These are phyloP conservation scores for Ophion ventricosus DNA, from an alignment of 2,888 invertebrate species.

Conservation along the genomic window DNA sequence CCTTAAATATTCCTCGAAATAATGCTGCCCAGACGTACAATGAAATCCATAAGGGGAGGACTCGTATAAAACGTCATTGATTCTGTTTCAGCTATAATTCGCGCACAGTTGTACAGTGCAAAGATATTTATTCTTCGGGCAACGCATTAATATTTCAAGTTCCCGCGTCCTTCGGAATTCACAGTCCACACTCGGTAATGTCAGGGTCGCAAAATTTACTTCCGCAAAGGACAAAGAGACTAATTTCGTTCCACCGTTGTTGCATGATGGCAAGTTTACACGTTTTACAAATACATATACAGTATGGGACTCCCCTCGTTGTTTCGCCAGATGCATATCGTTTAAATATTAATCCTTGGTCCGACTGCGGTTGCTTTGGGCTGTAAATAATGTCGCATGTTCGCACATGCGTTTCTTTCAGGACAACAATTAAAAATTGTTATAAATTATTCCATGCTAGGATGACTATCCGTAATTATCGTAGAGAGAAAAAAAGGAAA, in stretches of 20 bases:
- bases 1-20: neutral
- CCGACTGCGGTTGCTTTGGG: conserved; percentile 16
- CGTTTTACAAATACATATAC: neutral
- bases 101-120: neutral
- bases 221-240: conserved; percentile 49
- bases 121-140: conserved; percentile 3
- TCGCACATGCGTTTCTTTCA: neutral
- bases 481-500: neutral
- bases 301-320: neutral
- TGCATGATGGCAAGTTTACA: conserved; percentile 3
- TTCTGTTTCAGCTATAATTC: neutral
- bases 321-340: conserved; percentile 9
- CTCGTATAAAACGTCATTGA: neutral
- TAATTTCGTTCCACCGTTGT: conserved; percentile 25
- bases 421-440: neutral
- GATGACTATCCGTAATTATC: neutral
- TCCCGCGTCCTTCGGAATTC: conserved; percentile 21
- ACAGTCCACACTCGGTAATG: neutral
- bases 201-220: conserved; percentile 19
- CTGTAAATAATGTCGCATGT: neutral
- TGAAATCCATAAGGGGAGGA: neutral
- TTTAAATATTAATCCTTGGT: conserved; percentile 33
- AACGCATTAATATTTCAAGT: conserved; percentile 46
- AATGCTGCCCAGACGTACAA: neutral
- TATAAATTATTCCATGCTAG: neutral